Percentiles rank a stretch among this genome's conserved stretches.
These are phyloP conservation scores for Xestia xanthographa DNA, from an alignment of 2,888 invertebrate genomes.

Conservation along the genomic window DNA sequence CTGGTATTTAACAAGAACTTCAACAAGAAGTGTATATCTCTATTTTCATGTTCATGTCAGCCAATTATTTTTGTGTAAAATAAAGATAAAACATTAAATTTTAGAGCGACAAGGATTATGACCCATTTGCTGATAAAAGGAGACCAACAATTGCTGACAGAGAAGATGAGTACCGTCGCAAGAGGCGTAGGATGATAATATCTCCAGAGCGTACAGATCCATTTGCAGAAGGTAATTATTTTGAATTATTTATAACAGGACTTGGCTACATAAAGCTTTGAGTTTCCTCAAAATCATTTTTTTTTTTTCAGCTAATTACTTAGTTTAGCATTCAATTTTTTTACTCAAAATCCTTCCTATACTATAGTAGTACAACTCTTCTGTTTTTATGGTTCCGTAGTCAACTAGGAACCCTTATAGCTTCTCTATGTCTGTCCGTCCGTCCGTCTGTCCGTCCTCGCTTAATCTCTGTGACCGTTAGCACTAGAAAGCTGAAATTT, in stretches of 20 bases:
- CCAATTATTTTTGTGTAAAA: neutral
- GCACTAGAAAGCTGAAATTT: no score
- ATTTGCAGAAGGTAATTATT: slow-evolving; percentile 97
- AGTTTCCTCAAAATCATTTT: neutral
- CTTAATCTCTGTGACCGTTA: no score
- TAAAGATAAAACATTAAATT: slow-evolving; percentile 42
- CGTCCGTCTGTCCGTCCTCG: no score
- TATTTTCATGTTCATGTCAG: neutral
- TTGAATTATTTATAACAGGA: neutral
- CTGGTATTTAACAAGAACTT: no score
- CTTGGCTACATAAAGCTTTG: neutral
- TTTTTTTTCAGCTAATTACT: no score
- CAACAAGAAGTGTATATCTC: neutral
- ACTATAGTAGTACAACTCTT: neutral
- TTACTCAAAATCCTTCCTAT: neutral
- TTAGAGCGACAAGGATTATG: slow-evolving; percentile 97
- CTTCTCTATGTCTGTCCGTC: no score
- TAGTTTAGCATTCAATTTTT: no score
- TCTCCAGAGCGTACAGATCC: slow-evolving; percentile 99
- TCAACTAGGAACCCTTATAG: no score
- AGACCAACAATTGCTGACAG: slow-evolving; percentile 98
- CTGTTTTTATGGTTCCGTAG: no score
- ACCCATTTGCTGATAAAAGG: slow-evolving; percentile 98
- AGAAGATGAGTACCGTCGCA: slow-evolving; percentile 98
- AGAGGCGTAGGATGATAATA: slow-evolving; percentile 96